phyloP scores from a whole-genome alignment of 2,888 invertebrate genomes.

The Lepidochitona cinerea region DNA sequence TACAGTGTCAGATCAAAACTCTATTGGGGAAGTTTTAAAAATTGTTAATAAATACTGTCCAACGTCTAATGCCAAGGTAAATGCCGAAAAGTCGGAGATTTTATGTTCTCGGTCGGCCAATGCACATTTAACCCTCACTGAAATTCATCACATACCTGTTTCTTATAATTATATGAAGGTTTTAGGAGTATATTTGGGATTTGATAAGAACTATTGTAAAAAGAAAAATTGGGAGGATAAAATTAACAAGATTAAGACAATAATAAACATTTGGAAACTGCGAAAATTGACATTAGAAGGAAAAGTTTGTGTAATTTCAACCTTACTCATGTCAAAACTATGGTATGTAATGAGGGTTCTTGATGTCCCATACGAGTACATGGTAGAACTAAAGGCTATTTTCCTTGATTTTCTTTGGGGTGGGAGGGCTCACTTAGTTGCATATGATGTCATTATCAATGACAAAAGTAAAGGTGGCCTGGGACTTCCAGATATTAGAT shows the following conservation, averaged over 20 bases:
- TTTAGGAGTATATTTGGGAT: not conserved
- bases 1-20: not conserved
- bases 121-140: not conserved
- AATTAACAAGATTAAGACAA: not conserved
- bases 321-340: not conserved
- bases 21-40: not conserved
- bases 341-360: not conserved
- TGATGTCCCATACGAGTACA: not conserved
- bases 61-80: conserved; percentile 26
- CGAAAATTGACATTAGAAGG: not conserved
- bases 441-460: not conserved
- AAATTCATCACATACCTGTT: not conserved
- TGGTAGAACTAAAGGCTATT: not conserved
- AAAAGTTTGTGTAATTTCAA: not conserved
- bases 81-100: conserved; percentile 13
- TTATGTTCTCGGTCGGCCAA: not conserved
- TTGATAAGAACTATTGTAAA: not conserved
- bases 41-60: conserved; percentile 8
- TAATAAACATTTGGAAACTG: conserved; percentile 3
- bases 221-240: not conserved
- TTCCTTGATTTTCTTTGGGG: not conserved
- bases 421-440: not conserved
- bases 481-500: not conserved
- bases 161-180: not conserved
- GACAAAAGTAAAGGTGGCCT: not conserved